Evolutionary conservation across 2,113 vertebrate species (phyloP).

Genomic region (Pedionomus torquatus): DNA sequence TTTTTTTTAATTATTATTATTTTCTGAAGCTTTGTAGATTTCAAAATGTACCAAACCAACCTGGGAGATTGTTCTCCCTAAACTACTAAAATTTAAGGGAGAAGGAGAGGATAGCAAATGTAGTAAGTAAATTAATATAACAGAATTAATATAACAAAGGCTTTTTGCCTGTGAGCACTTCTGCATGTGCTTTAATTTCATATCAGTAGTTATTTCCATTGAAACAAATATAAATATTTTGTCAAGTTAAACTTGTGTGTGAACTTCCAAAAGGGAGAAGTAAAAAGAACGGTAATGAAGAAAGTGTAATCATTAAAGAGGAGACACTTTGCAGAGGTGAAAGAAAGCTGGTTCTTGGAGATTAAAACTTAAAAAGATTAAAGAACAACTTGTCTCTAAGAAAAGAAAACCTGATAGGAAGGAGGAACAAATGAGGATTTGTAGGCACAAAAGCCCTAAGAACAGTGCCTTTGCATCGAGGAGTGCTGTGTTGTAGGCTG

Average conservation of each 20-base stretch:
- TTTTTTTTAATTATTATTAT: too few relatives aligned
- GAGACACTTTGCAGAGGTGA: constrained; percentile 34
- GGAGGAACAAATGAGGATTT: neutral
- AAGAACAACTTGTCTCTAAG: constrained; percentile 13
- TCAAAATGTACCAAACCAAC: neutral
- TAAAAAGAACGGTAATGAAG: neutral
- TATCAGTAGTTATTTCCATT: neutral
- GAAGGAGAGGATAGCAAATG: neutral
- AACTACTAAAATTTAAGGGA: neutral
- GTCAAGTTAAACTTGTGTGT: neutral
- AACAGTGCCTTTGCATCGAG: neutral
- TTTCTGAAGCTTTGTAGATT: neutral
- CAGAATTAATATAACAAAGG: neutral
- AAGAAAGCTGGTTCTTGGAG: constrained; percentile 59
- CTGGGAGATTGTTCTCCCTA: neutral
- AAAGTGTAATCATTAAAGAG: constrained; percentile 22
- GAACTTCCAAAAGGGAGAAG: neutral
- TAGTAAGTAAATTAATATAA: neutral
- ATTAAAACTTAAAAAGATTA: constrained; percentile 58
- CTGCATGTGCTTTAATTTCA: neutral
- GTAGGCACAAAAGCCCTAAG: accelerated
- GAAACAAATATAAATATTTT: neutral
- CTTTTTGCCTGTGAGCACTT: constrained; percentile 8
- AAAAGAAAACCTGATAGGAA: constrained; percentile 4
- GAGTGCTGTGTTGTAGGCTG: neutral